Conservation (phyloP, 2,797 vertebrate species). For the Diceros bicornis region DNA sequence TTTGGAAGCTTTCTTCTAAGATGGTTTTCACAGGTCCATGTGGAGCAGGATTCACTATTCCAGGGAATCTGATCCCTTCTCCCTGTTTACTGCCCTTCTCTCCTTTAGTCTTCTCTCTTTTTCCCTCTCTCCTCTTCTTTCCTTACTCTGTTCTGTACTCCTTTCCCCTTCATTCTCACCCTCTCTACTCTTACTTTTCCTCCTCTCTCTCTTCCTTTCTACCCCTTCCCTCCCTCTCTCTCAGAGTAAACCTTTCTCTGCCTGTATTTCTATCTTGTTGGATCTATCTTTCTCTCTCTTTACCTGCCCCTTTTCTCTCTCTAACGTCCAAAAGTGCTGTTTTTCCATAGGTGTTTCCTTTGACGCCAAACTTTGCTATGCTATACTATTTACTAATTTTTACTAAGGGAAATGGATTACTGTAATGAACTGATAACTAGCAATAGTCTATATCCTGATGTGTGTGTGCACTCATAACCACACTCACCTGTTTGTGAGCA, state of each 20-base stretch:
- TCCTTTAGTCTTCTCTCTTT: not conserved
- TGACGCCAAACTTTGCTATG: slow-evolving; percentile 71
- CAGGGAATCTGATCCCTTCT: slow-evolving; percentile 58
- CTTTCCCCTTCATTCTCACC: not conserved
- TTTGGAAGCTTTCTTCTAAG: slow-evolving; percentile 79
- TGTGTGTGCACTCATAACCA: slow-evolving; percentile 72
- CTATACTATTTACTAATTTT: slow-evolving; percentile 68
- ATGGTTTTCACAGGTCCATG: slow-evolving; percentile 72
- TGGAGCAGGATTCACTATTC: slow-evolving; percentile 60
- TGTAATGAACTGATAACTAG: slow-evolving; percentile 60
- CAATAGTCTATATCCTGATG: slow-evolving; percentile 70
- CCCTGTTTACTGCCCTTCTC: slow-evolving; percentile 3
- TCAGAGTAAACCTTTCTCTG: slow-evolving; percentile 20
- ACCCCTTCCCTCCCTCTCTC: not conserved
- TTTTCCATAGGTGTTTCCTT: slow-evolving; percentile 69
- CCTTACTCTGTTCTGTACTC: not conserved
- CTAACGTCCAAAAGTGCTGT: slow-evolving; percentile 75
- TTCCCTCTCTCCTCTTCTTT: not conserved
- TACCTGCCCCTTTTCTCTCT: slow-evolving; percentile 51
- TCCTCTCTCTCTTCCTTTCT: not conserved
- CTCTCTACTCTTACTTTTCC: slow-evolving; percentile 18
- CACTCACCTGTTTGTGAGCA: slow-evolving; percentile 72
- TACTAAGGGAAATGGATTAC: slow-evolving; percentile 74
- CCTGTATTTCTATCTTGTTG: slow-evolving; percentile 49
- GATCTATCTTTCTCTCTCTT: not conserved